Conservation (phyloP, 2,797 vertebrate species). For the Enteromius paludinosus region DNA sequence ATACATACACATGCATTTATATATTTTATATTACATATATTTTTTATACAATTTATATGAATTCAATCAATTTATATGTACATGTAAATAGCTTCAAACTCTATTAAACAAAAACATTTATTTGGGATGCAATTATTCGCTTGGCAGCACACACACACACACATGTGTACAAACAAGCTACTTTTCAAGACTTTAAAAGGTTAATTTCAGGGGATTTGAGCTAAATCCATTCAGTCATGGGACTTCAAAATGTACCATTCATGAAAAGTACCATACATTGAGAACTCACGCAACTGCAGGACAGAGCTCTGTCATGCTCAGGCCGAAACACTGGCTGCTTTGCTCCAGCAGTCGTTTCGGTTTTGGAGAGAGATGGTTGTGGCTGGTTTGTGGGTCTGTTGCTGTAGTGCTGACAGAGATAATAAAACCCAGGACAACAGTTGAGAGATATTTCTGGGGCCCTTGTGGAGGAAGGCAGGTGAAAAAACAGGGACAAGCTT, state of each 20-base stretch:
- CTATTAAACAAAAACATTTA: too few species aligned
- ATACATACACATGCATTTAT: too few species aligned
- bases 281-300: not conserved
- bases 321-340: not conserved
- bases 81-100: too few species aligned
- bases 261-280: not conserved
- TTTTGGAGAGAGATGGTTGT: conserved; percentile 6
- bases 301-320: not conserved
- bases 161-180: not conserved
- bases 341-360: not conserved
- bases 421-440: not conserved
- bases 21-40: too few species aligned
- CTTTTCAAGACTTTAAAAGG: not conserved
- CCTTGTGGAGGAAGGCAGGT: not conserved
- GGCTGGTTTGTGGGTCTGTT: not conserved
- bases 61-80: too few species aligned
- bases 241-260: not conserved
- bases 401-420: conserved; percentile 20
- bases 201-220: not conserved
- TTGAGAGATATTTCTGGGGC: not conserved
- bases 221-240: not conserved
- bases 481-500: not conserved
- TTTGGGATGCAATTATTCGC: too few species aligned
- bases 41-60: too few species aligned
- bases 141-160: too few species aligned